Conservation (phyloP, 2,797 vertebrate genomes). For the Aselliscus stoliczkanus region DNA sequence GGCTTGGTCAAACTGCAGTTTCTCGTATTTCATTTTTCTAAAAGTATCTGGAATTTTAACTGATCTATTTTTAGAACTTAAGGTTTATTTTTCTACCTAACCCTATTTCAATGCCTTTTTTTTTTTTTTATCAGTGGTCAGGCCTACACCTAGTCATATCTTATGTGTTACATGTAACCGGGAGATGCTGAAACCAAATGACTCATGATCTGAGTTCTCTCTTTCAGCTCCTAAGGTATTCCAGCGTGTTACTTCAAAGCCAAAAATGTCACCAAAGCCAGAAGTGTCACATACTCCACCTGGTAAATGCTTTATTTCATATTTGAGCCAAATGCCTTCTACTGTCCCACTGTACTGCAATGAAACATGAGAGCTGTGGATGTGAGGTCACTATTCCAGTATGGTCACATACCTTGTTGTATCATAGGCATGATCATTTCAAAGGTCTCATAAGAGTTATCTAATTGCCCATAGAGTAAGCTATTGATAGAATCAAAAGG, state of each 20-base stretch:
- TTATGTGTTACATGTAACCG: background rate
- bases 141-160: background rate
- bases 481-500: background rate
- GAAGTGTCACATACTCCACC: conserved; percentile 63
- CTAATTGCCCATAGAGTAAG: background rate
- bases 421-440: background rate
- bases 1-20: background rate
- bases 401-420: background rate
- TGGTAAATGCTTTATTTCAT: conserved; percentile 73
- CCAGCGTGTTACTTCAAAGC: conserved; percentile 57
- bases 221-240: conserved; percentile 75
- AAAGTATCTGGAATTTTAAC: background rate
- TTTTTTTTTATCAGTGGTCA: background rate
- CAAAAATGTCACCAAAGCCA: conserved; percentile 70
- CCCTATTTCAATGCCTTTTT: background rate
- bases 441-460: background rate
- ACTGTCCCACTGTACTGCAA: background rate
- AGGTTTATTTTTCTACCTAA: background rate
- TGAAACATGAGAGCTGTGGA: background rate
- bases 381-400: background rate
- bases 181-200: background rate
- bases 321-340: background rate
- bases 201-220: conserved; percentile 50
- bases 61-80: background rate
- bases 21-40: background rate